phyloP scores from a whole-genome alignment of 2,797 vertebrate genomes.

The Simalia tracyae region DNA sequence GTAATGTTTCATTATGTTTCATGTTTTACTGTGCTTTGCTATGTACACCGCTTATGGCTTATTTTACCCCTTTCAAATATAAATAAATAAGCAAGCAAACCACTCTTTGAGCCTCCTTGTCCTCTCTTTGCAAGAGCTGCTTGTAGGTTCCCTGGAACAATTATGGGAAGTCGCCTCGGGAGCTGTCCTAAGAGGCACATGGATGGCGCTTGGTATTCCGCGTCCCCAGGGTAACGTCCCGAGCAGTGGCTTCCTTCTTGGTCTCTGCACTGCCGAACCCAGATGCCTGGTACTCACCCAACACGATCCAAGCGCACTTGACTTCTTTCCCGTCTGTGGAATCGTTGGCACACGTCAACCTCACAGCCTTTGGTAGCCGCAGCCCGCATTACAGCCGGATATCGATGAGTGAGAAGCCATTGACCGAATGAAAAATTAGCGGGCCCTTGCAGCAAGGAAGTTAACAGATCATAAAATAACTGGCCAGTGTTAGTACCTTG shows the following conservation, averaged over 20 bases:
- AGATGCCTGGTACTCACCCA: not conserved
- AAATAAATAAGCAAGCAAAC: too few species aligned
- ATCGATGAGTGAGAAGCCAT: not conserved
- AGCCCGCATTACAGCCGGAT: not conserved
- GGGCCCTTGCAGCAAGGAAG: not conserved
- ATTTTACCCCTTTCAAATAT: too few species aligned
- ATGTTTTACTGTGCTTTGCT: too few species aligned
- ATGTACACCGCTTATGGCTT: too few species aligned
- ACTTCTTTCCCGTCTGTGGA: rapidly evolving
- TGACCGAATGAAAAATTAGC: not conserved
- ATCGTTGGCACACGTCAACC: not conserved
- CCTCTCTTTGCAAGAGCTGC: not conserved
- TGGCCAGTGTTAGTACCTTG: not conserved
- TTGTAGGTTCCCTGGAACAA: too few species aligned
- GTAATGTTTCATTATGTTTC: too few species aligned
- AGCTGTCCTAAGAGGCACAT: too few species aligned
- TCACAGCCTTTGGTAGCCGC: not conserved
- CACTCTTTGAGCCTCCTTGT: too few species aligned
- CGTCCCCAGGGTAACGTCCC: not conserved
- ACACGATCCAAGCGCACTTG: not conserved
- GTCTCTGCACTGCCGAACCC: not conserved
- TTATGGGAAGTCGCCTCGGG: too few species aligned
- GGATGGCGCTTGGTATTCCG: too few species aligned
- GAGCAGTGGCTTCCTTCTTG: not conserved
- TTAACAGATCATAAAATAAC: not conserved